Evolutionary conservation across 2,113 vertebrate species (phyloP).

Genomic region (Puma concolor): DNA sequence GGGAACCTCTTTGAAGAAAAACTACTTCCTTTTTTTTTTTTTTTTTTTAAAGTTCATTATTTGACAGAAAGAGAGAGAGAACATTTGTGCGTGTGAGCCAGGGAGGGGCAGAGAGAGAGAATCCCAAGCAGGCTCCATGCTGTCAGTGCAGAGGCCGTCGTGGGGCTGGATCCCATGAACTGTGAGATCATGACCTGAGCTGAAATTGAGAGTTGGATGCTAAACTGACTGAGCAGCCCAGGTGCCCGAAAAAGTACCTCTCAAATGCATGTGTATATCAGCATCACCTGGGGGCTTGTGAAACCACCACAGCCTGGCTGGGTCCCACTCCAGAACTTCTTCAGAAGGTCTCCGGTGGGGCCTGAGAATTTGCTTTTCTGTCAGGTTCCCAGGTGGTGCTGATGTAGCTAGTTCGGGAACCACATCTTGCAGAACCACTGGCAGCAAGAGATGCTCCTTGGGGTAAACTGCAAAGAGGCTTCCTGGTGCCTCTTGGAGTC

Average conservation of each 20-base stretch:
- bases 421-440: neutral
- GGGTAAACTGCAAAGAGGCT: neutral
- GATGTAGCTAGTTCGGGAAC: neutral
- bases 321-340: neutral
- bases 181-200: no score
- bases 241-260: neutral
- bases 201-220: no score
- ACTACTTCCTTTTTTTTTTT: neutral
- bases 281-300: neutral
- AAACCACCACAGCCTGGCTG: no score
- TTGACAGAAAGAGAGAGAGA: no score
- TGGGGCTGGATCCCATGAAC: no score
- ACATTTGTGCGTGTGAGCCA: no score
- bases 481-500: neutral
- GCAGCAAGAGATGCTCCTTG: neutral
- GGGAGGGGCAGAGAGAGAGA: no score
- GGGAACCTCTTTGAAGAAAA: neutral
- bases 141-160: no score
- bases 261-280: neutral
- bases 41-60: no score
- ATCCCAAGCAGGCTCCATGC: no score
- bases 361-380: neutral
- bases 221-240: no score
- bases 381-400: neutral
- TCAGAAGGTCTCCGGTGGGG: neutral